Base-by-base conservation (phyloP, 2,113 vertebrate species). In the Lethenteron reissneri region DNA sequence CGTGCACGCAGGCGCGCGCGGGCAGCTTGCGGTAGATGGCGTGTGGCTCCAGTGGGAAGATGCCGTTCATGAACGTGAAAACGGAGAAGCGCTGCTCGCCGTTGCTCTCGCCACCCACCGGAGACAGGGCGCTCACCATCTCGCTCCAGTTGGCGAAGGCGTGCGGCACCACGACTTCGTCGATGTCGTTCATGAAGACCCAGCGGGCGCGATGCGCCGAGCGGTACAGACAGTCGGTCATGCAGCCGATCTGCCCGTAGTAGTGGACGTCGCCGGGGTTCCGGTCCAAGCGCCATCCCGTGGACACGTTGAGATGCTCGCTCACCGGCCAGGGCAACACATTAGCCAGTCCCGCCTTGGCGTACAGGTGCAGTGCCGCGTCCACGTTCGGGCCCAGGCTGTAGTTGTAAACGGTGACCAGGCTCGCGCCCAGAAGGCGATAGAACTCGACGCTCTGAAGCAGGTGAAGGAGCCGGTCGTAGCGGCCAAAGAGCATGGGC, bases 371-470 rank as follows among this genome's bases (percentile, higher is more conserved):
- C 57, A 75, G 12, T 13, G 72, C 59, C 9, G 56, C 10, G 17
- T 74, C 10, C 56, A 75, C 19, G 12, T 82, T 76, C 4, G 72
- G 76, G 69, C 83, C 80, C 60, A 82, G 82, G 78, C 78, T 86
- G 74, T 81, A 85, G 70, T 84, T 87, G n/a, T 87, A 88, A 75
- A 86, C 79, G 19, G 84, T 76, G 73, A 86, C 83, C 25, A 77
- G 80, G 74, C 82, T 72, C 1, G 78, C 78, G 11, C 84, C 84
- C 15, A 86, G 80, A 72, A 86, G 73, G 79, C 80, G 85, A 78
- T 85, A 86, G 80, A 84, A 83, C 76, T 87, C 86, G 73, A 84
- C 74, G 11, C 77, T 79, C 76, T 85, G 84, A 60, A 82, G 79
- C 69, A 81, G 81, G 75, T 87, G 85, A 70, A 88, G 79, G 58